Conservation (phyloP, 1,140 invertebrate species). For the Magallana ariakensis region DNA sequence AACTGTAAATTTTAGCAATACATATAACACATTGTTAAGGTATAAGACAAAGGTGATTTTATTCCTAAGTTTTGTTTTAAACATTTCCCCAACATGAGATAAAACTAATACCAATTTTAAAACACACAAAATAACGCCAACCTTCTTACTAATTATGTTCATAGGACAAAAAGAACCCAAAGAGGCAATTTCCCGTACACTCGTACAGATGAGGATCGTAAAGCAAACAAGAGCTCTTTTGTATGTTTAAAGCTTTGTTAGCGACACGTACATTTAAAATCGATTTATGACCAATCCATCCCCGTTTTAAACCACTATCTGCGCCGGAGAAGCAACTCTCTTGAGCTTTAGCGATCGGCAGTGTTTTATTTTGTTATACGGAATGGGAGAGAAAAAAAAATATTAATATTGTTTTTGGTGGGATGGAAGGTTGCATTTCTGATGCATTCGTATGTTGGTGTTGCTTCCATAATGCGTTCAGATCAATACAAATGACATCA, state of each 20-base stretch:
- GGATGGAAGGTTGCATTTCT: constrained; percentile 15
- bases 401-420: constrained; percentile 25
- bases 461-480: constrained; percentile 15
- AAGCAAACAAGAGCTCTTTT: background rate
- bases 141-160: too few species aligned
- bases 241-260: background rate
- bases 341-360: background rate
- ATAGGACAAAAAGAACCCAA: too few species aligned
- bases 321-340: background rate
- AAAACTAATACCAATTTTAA: too few species aligned
- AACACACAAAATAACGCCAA: too few species aligned
- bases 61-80: too few species aligned
- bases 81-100: too few species aligned
- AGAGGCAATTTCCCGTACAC: too few species aligned
- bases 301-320: constrained; percentile 14
- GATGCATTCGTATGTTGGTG: constrained; percentile 23
- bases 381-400: background rate
- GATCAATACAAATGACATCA: constrained; percentile 31
- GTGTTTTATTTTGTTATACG: constrained; percentile 31
- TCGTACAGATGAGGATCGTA: background rate
- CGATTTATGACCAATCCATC: constrained; percentile 21
- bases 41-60: too few species aligned
- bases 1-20: too few species aligned
- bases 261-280: constrained; percentile 17
- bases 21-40: too few species aligned